Percentiles rank a stretch among this genome's conserved stretches.
Conservation (phyloP, 2,797 vertebrate species). For the Anolis apletophallus region DNA sequence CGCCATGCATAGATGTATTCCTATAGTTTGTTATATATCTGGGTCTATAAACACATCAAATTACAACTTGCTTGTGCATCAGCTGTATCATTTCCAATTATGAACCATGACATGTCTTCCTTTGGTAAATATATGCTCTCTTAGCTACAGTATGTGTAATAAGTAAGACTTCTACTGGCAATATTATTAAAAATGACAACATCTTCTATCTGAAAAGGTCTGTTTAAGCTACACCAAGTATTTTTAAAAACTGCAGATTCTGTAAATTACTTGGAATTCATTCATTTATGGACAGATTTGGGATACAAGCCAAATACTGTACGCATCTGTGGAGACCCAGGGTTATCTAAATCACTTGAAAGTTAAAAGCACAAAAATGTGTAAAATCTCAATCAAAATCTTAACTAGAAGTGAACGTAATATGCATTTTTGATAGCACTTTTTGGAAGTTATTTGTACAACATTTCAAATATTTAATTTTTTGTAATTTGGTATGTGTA, state of each 20-base stretch:
- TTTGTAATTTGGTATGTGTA: slow-evolving; percentile 73
- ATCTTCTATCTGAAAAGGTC: slow-evolving; percentile 65
- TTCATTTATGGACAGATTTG: slow-evolving; percentile 75
- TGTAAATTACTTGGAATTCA: slow-evolving; percentile 69
- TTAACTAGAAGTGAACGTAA: slow-evolving; percentile 59
- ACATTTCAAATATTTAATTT: slow-evolving; percentile 65
- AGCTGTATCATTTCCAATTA: slow-evolving; percentile 73
- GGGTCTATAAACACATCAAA: slow-evolving; percentile 70
- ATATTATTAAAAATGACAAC: slow-evolving; percentile 69
- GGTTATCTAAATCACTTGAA: slow-evolving; percentile 10
- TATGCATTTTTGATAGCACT: slow-evolving; percentile 59
- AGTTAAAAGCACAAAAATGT: slow-evolving; percentile 6
- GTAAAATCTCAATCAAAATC: slow-evolving; percentile 31
- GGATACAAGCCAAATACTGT: slow-evolving; percentile 46
- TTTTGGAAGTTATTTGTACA: slow-evolving; percentile 70
- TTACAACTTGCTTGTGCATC: slow-evolving; percentile 70
- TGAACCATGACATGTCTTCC: slow-evolving; percentile 69
- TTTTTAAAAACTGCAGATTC: slow-evolving; percentile 71
- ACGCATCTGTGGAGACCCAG: background rate
- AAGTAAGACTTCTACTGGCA: slow-evolving; percentile 66
- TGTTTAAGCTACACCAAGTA: slow-evolving; percentile 75
- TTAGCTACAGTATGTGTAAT: slow-evolving; percentile 73
- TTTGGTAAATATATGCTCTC: slow-evolving; percentile 78
- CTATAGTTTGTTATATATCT: slow-evolving; percentile 67
- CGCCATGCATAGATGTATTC: slow-evolving; percentile 75